Conservation (phyloP, 2,888 invertebrate genomes). For the Polia nebulosa region DNA sequence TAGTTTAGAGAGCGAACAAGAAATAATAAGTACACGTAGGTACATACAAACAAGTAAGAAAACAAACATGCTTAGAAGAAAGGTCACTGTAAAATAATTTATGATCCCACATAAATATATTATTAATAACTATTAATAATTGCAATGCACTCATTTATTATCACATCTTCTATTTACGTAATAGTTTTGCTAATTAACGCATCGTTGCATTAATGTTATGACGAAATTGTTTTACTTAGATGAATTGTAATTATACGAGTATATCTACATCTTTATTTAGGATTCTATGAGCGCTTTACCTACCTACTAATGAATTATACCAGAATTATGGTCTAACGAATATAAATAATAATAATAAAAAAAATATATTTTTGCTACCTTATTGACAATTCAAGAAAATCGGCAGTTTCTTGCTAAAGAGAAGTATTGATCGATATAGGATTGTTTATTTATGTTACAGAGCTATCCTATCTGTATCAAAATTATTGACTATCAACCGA, state of each 20-base stretch:
- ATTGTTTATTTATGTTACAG: no score
- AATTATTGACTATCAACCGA: background rate
- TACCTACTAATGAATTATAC: no score
- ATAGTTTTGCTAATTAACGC: conserved; percentile 3
- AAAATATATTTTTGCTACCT: no score
- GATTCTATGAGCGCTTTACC: background rate
- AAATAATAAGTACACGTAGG: conserved; percentile 1
- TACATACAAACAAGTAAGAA: conserved; percentile 1
- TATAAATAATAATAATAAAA: no score
- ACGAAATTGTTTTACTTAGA: conserved; percentile 7
- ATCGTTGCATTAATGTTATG: conserved; percentile 21
- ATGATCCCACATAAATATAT: conserved; percentile 1
- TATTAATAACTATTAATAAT: conserved; percentile 5
- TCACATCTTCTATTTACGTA: conserved; percentile 25
- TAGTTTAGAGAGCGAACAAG: conserved; percentile 14
- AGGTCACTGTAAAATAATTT: background rate
- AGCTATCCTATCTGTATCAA: no score
- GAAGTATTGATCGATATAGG: no score
- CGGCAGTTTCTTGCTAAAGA: no score
- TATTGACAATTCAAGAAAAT: no score
- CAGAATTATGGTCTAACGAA: no score
- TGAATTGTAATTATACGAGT: background rate
- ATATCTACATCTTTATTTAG: background rate
- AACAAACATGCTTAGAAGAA: background rate
- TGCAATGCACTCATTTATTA: conserved; percentile 22